A percentile compares a stretch with the other conserved stretches of the same genome.
Conservation (phyloP, 2,797 vertebrate genomes). For the Lutjanus argentimaculatus region DNA sequence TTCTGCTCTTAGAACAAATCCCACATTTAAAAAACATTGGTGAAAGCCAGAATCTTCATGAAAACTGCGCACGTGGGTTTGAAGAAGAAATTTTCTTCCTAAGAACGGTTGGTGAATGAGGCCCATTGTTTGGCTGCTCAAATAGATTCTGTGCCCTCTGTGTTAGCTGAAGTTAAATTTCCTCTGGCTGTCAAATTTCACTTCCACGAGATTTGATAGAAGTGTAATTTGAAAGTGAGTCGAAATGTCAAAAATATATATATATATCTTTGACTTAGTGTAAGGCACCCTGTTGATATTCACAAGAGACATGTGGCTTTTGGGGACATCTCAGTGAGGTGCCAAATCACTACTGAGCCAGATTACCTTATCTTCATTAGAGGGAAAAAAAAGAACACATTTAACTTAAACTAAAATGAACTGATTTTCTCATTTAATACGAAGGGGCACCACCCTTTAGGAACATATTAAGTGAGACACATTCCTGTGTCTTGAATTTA, state of each 20-base stretch:
- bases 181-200: slow-evolving; percentile 15
- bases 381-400: slow-evolving; percentile 14
- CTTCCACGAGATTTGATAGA: slow-evolving; percentile 15
- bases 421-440: slow-evolving; percentile 48
- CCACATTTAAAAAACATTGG: too few relatives aligned
- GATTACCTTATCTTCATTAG: slow-evolving; percentile 32
- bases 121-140: neutral
- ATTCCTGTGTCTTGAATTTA: slow-evolving; percentile 43
- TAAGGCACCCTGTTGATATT: slow-evolving; percentile 23
- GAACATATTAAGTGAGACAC: slow-evolving; percentile 54
- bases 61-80: too few relatives aligned
- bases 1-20: too few relatives aligned
- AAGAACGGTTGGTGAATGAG: too few relatives aligned
- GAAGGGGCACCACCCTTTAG: slow-evolving; percentile 41
- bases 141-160: neutral
- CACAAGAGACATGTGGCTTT: slow-evolving; percentile 21
- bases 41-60: too few relatives aligned
- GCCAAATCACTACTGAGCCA: slow-evolving; percentile 19
- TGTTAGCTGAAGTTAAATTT: neutral
- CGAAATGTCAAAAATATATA: slow-evolving; percentile 38
- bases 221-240: slow-evolving; percentile 34
- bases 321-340: slow-evolving; percentile 33
- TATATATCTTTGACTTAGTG: slow-evolving; percentile 5
- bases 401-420: slow-evolving; percentile 46
- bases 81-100: too few relatives aligned